These are phyloP conservation scores for Nephila pilipes DNA, from an alignment of 1,140 invertebrate genomes.

Conservation along the genomic window DNA sequence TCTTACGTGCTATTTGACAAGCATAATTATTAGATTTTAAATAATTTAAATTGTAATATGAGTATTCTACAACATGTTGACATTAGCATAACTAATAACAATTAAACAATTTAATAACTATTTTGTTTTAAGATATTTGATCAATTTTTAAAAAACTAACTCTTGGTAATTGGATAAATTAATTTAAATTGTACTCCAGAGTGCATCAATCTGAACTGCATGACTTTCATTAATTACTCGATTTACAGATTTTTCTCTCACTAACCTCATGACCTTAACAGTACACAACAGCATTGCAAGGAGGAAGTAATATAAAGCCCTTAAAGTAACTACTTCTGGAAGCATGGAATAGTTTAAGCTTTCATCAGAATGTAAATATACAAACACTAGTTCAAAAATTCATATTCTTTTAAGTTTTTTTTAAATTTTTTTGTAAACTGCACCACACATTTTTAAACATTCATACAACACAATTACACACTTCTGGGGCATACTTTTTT, in stretches of 20 bases:
- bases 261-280: conserved; percentile 66
- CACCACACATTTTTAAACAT: neutral
- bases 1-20: neutral
- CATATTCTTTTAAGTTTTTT: conserved; percentile 9
- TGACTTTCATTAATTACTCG: neutral
- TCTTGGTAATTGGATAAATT: neutral
- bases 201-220: neutral
- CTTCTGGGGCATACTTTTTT: neutral
- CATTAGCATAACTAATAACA: neutral
- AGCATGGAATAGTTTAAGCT: conserved; percentile 71
- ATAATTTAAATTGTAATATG: neutral
- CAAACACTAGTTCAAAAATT: conserved; percentile 68
- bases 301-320: conserved; percentile 63
- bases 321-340: conserved; percentile 65
- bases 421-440: conserved; percentile 25
- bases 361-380: conserved; percentile 64
- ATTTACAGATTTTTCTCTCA: conserved; percentile 12
- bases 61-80: neutral
- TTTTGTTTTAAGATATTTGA: neutral
- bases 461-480: conserved; percentile 31
- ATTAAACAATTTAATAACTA: neutral
- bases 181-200: conserved; percentile 38
- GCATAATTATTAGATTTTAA: neutral
- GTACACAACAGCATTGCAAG: conserved; percentile 63
- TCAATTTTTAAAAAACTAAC: neutral